These are phyloP conservation scores for Cremastinae sp. DNA, from an alignment of 2,888 invertebrate species.

Conservation along the genomic window DNA sequence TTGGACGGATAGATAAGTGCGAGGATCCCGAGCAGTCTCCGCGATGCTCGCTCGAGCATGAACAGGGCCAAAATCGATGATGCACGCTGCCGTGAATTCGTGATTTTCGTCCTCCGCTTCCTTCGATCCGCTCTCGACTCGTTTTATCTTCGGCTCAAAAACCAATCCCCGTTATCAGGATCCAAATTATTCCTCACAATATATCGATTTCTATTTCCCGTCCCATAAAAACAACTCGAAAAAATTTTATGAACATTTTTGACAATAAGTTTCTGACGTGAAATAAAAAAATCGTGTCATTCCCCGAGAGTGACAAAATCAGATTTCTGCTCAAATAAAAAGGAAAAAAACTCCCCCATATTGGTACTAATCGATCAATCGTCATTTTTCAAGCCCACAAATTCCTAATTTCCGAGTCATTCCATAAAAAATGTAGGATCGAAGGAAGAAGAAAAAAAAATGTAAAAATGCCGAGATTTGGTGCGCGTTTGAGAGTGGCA, in stretches of 20 bases:
- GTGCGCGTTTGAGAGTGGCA: slow-evolving; percentile 52
- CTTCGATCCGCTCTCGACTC: slow-evolving; percentile 3
- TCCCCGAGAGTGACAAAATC: background rate
- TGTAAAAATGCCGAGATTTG: slow-evolving; percentile 1
- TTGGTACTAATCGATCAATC: slow-evolving; percentile 44
- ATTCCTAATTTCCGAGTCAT: slow-evolving; percentile 20
- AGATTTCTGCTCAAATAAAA: background rate
- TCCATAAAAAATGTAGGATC: too few species aligned
- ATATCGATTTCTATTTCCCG: too few species aligned
- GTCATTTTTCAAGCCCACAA: slow-evolving; percentile 12
- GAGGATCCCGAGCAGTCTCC: slow-evolving; percentile 47
- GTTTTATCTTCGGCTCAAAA: too few species aligned
- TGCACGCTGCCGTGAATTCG: slow-evolving; percentile 67
- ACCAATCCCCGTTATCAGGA: background rate
- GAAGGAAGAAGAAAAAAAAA: background rate
- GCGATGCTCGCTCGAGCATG: slow-evolving; percentile 61
- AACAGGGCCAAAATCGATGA: slow-evolving; percentile 65
- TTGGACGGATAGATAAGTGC: slow-evolving; percentile 56
- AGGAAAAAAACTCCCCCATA: slow-evolving; percentile 14
- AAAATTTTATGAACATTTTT: too few species aligned
- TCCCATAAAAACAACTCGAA: too few species aligned
- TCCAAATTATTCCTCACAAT: too few species aligned
- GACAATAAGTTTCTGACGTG: too few species aligned
- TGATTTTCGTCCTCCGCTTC: slow-evolving; percentile 51
- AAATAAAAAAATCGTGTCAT: too few species aligned